Conservation (phyloP, 2,888 invertebrate species). For the Meliscaeva auricollis region DNA sequence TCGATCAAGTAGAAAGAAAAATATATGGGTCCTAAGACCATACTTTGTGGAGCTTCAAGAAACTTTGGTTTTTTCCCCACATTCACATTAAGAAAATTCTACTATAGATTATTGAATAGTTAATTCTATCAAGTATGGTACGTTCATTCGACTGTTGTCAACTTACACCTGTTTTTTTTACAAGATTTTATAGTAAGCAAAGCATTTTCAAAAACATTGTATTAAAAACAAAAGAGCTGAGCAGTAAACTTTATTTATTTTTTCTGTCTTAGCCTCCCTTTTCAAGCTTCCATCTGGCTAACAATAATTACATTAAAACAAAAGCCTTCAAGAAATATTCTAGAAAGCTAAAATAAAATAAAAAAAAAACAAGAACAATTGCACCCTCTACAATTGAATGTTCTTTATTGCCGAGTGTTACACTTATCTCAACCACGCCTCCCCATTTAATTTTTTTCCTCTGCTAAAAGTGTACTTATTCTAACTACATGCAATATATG, state of each 20-base stretch:
- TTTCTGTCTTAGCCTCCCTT: too few species aligned
- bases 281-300: slow-evolving; percentile 33
- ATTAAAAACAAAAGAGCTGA: slow-evolving; percentile 27
- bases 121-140: too few species aligned
- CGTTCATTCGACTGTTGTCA: too few species aligned
- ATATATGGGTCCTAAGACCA: too few species aligned
- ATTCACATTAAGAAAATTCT: too few species aligned
- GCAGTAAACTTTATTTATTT: not conserved
- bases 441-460: slow-evolving; percentile 4
- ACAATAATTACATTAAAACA: not conserved
- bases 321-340: not conserved
- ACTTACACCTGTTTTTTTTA: too few species aligned
- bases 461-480: slow-evolving; percentile 60
- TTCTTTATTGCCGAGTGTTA: slow-evolving; percentile 23
- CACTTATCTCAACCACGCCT: slow-evolving; percentile 42
- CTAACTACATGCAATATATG: slow-evolving; percentile 50
- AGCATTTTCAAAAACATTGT: not conserved
- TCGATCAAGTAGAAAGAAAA: too few species aligned
- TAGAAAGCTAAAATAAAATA: not conserved
- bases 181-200: too few species aligned
- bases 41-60: too few species aligned
- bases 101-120: too few species aligned
- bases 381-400: slow-evolving; percentile 24
- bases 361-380: too few species aligned
- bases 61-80: too few species aligned